phyloP scores from a whole-genome alignment of 2,113 vertebrate genomes.

The Mustela nigripes region DNA sequence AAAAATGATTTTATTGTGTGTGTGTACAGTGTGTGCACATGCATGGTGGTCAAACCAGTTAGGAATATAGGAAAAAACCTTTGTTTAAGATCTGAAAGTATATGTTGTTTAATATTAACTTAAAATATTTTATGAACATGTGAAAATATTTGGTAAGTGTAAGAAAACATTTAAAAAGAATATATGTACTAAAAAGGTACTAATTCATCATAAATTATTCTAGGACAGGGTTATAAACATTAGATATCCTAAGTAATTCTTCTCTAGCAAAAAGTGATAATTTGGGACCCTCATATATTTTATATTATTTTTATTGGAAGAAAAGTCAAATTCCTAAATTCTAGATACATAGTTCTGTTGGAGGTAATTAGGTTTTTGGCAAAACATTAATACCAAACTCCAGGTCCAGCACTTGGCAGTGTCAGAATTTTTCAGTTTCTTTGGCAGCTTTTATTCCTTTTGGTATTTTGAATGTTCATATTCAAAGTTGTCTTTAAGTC shows the following conservation, averaged over 20 bases:
- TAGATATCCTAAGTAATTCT: background rate
- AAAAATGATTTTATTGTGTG: background rate
- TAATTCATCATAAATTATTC: background rate
- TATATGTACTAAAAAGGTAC: background rate
- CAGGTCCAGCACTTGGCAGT: background rate
- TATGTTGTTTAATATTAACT: slow-evolving; percentile 24
- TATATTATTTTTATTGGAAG: background rate
- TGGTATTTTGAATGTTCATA: background rate
- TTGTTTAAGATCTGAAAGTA: slow-evolving; percentile 6
- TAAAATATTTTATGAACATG: background rate
- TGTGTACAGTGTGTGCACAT: background rate
- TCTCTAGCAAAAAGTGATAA: background rate
- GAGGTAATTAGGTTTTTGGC: background rate
- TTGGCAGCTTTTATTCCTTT: background rate
- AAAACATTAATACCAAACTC: background rate
- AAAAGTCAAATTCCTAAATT: background rate
- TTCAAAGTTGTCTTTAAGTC: slow-evolving; percentile 28
- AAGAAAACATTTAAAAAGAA: slow-evolving; percentile 1
- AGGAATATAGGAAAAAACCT: background rate
- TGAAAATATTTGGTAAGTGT: slow-evolving; percentile 21
- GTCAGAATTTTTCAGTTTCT: background rate
- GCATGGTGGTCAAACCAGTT: background rate
- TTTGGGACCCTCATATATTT: background rate
- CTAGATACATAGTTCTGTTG: background rate
- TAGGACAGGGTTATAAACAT: background rate